A percentile compares a stretch with the other conserved stretches of the same genome.
Conservation (phyloP, 2,113 vertebrate genomes). For the Eulemur rufifrons region DNA sequence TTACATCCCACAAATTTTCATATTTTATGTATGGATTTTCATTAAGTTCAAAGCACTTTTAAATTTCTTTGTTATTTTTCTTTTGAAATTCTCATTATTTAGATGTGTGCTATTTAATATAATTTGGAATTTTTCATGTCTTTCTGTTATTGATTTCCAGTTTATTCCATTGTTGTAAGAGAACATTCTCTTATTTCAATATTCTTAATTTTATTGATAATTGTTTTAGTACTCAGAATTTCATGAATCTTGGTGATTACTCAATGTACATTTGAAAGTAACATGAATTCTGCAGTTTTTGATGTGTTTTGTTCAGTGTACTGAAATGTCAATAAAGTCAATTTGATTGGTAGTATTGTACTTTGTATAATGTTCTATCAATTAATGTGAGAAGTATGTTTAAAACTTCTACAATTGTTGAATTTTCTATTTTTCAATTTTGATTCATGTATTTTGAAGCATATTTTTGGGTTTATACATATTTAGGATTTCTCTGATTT, state of each 20-base stretch:
- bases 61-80: not conserved
- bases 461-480: not conserved
- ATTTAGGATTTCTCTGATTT: not conserved
- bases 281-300: not conserved
- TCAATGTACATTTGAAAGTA: not conserved
- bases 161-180: not conserved
- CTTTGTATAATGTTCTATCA: not conserved
- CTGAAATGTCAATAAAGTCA: not conserved
- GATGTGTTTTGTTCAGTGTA: not conserved
- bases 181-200: not conserved
- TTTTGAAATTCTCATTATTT: not conserved
- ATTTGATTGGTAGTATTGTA: not conserved
- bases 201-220: not conserved
- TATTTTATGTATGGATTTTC: not conserved
- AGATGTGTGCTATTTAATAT: not conserved
- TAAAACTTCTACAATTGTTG: not conserved
- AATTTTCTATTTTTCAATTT: not conserved
- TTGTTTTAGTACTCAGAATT: not conserved
- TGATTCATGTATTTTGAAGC: not conserved
- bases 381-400: not conserved
- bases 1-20: not conserved
- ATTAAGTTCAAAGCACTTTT: not conserved
- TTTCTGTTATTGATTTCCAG: not conserved
- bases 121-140: not conserved
- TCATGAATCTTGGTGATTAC: not conserved